Percentiles rank a stretch among this genome's conserved stretches.
Conservation (phyloP, 2,113 vertebrate genomes). For the Malurus cyaneus region DNA sequence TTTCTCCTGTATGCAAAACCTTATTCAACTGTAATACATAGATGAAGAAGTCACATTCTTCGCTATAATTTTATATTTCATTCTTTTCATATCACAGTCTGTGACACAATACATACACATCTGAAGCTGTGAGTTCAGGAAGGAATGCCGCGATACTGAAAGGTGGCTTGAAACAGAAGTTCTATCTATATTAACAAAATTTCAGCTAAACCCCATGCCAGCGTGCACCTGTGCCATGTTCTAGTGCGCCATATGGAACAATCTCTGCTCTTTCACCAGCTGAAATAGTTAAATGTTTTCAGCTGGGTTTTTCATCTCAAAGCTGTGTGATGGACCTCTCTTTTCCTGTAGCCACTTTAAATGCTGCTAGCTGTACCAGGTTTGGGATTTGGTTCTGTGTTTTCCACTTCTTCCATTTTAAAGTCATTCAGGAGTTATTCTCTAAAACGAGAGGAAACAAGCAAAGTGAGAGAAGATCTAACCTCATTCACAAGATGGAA, state of each 20-base stretch:
- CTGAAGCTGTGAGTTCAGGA: background rate
- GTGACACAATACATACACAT: background rate
- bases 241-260: background rate
- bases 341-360: background rate
- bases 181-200: background rate
- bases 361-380: background rate
- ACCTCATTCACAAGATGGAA: background rate
- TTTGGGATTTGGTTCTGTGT: background rate
- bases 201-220: background rate
- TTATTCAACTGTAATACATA: background rate
- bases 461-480: background rate
- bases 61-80: background rate
- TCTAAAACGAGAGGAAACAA: background rate
- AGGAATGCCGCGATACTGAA: background rate
- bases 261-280: background rate
- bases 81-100: background rate
- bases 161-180: background rate
- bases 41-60: background rate
- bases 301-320: background rate
- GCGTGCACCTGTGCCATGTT: background rate
- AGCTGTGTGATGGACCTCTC: background rate
- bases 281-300: background rate
- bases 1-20: background rate
- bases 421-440: background rate
- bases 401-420: background rate